Evolutionary conservation across 2,797 vertebrate species (phyloP).

Genomic region (Myripristis jacobus): DNA sequence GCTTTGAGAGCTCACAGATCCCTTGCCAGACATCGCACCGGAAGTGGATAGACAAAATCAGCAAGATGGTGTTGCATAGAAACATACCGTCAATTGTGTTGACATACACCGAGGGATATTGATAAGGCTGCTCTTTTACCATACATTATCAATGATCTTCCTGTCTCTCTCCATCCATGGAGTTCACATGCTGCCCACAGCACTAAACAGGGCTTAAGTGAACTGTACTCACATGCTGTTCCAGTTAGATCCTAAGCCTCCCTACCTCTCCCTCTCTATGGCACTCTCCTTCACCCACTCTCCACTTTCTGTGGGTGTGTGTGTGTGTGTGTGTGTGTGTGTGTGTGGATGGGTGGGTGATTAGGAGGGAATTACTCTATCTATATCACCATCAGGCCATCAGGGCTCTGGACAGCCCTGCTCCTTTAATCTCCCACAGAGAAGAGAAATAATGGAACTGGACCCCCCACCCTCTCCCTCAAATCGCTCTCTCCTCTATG

Average conservation of each 20-base stretch:
- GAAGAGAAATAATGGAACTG: not conserved
- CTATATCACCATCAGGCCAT: not conserved
- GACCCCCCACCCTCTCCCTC: not conserved
- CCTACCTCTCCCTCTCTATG: not conserved
- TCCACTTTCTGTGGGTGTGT: not conserved
- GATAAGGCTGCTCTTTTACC: not conserved
- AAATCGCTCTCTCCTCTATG: not conserved
- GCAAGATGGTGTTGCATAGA: too few relatives aligned
- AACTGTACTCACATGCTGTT: conserved; percentile 9
- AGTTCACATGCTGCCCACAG: not conserved
- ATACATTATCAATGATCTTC: not conserved
- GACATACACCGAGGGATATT: not conserved
- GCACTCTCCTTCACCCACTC: not conserved
- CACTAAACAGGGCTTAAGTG: not conserved
- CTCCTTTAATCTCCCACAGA: conserved; percentile 1
- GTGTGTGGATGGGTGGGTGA: not conserved
- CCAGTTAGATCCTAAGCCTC: not conserved
- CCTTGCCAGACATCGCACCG: too few relatives aligned
- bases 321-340: not conserved
- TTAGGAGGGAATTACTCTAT: conserved; percentile 3
- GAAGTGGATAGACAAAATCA: too few relatives aligned
- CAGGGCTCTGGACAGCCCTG: not conserved
- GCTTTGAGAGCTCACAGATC: too few relatives aligned
- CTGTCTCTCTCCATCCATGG: not conserved
- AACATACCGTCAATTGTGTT: not conserved